Base-by-base conservation (phyloP, 1,140 invertebrate species). In the Neocloeon triangulifer region DNA sequence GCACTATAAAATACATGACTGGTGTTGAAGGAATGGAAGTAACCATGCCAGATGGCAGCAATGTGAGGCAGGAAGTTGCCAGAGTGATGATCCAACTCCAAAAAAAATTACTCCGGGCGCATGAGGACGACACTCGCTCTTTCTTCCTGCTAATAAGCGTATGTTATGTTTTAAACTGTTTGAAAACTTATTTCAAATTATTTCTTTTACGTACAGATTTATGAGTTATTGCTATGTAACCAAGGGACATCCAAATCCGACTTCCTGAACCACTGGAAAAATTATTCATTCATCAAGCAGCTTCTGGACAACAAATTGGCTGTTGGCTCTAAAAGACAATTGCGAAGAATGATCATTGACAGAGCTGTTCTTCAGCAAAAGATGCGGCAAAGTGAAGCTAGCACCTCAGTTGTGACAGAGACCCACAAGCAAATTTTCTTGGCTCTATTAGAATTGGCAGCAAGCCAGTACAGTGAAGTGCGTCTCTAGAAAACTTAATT, bases 101-200 rank as follows among this genome's bases (percentile, higher is more conserved):
- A 39, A 49, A 53, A 23, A 56, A 60, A 37, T 56, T 79, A 38
- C 45, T 72, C n/a, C 49, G 57, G 21, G 52, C 57, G 26, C 53
- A 55, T 33, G 70, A 74, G 48, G 76, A 81, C 47, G 73, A 85
- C 47, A 80, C 71, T 0, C 75, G 75, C 42, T 68, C 71, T 36
- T 56, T 80, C 16, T 57, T 59, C 36, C 48, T 51, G 35, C 47
- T 82, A 14, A 59, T 73, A 29, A 49, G 48, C 39, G 61, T 62
- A 47, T 44, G 43, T 46, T 19, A 25, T 14, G 30, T 8, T 17
- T 38, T 19, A 19, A 38, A 21, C n/a, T 32, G 7, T 29, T 38
- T 34, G 39, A 34, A 27, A n/a, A n/a, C n/a, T n/a, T n/a, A n/a
- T n/a, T n/a, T n/a, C n/a, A 22, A 5, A 19, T n/a, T 17, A 34